phyloP scores from a whole-genome alignment of 2,797 vertebrate species.

The Spinus olivaceus region DNA sequence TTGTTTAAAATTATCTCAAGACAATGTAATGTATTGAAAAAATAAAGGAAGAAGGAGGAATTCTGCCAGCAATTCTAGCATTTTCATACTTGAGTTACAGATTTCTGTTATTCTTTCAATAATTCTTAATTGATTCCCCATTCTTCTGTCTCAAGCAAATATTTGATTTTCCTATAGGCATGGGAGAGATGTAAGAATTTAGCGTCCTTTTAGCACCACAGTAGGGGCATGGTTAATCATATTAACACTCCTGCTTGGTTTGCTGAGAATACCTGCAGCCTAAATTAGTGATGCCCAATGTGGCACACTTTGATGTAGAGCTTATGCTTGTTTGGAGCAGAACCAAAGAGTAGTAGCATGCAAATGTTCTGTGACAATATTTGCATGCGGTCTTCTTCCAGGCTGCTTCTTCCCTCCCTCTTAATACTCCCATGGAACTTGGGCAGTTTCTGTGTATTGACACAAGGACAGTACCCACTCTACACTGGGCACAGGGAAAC shows the following conservation, averaged over 20 bases:
- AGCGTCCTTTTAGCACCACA: not conserved
- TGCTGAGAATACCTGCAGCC: conserved; percentile 12
- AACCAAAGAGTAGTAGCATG: not conserved
- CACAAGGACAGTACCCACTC: not conserved
- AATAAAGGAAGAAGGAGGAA: not conserved
- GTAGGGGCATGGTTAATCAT: not conserved
- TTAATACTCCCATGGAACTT: not conserved
- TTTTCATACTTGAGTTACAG: not conserved
- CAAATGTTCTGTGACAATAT: not conserved
- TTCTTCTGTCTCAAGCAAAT: conserved; percentile 27
- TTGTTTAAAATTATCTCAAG: conserved; percentile 24
- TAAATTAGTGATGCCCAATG: not conserved
- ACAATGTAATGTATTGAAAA: conserved; percentile 19
- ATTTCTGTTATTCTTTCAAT: not conserved
- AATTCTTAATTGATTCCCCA: not conserved
- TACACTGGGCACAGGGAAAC: not conserved
- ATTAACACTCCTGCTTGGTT: not conserved
- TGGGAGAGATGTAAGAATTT: not conserved
- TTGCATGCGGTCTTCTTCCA: not conserved
- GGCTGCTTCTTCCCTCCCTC: not conserved
- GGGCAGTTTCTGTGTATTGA: not conserved
- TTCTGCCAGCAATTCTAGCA: not conserved
- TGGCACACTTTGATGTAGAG: not conserved
- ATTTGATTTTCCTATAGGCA: not conserved
- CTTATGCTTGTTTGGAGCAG: not conserved